Base-by-base conservation (phyloP, 2,888 invertebrate species). In the Amblyteles armatorius region DNA sequence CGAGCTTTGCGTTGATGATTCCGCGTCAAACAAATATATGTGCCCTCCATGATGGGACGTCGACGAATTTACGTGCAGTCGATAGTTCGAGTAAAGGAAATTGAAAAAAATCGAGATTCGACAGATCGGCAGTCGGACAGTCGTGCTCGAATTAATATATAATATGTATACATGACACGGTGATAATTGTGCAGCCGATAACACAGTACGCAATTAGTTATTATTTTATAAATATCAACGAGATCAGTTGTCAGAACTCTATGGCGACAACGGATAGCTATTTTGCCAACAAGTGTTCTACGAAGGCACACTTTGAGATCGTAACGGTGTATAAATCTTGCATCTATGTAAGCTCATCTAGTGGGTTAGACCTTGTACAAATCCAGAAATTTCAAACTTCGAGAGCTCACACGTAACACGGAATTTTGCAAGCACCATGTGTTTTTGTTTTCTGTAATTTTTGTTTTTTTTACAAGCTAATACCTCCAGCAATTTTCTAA, bases 241-340 rank as follows among this genome's bases (percentile, higher is more conserved):
- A 78, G 71, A 69, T 48, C 69, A 48, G 78, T 67, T 79, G 63
- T 79, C 79, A 33, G 63, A 79, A 76, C 44, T 69, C 57, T 76
- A 67, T 44, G 63, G 44, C 76, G 67, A 82, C 50, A 85, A 85
- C 69, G 73, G 55, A 69, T 74, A 71, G 65, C 65, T 84, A 69
- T 78, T 77, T 80, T 40, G 63, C 74, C 74, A 82, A 79, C 77
- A 77, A 80, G 79, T 80, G 65, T 82, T 82, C 79, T 85, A 82
- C 73, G 82, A 85, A 85, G 85, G 85, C 85, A 85, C 85, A 85
- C 85, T 85, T 80, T 77, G 82, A 82, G 79, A 82, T 85, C 82
- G 77, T 85, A 85, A 81, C 81, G 81, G 78, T 84, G 78, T 79
- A 79, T 84, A 73, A 81, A 74, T 81, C 69, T 79, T 74, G 84